Base-by-base conservation (phyloP, 2,113 vertebrate species). In the Rissa tridactyla region DNA sequence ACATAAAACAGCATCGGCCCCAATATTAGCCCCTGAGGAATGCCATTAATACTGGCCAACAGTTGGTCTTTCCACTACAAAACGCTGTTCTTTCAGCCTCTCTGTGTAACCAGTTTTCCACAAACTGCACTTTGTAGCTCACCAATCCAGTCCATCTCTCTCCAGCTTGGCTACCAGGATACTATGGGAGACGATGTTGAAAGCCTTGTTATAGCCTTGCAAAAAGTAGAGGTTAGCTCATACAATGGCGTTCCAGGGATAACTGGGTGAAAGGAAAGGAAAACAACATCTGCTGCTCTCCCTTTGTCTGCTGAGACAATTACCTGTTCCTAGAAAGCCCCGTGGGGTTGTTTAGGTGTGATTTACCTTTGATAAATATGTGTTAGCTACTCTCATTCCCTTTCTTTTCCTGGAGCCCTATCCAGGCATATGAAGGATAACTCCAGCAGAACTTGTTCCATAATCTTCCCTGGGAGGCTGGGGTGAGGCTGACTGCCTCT, bases 101-200 rank as follows among this genome's bases (percentile, higher is more conserved):
- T 82, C 79, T 29, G 19, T 32, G 7, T 65, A 57, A 36, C 23
- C 23, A 7, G 15, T 58, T 82, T 89, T 75, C 36, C 11, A 38
- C 38, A 58, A 42, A 58, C 51, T 42, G 8, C 5, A 32, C 55
- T 66, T 87, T 9, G 18, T 60, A 71, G 66, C 55, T 84, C 61
- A 82, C 9, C 6, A 26, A 49, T 62, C 72, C 64, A 47, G 15
- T 70, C 36, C 23, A 13, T 49, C 15, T 91, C 60, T 52, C 7
- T 78, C 30, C 22, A 38, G 27, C 42, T 20, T 84, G 38, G 46
- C 55, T 91, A 18, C 47, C 22, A 15, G 9, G 23, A 27, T 65
- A 5, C 34, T 70, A 1, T 64, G 20, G 57, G 54, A 85, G 17
- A 66, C 21, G 8, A 7, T 1, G 0, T 0, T 82, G 46, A 68